These are phyloP conservation scores for Meloidogyne exigua DNA, from an alignment of 1,140 invertebrate species.

Conservation along the genomic window DNA sequence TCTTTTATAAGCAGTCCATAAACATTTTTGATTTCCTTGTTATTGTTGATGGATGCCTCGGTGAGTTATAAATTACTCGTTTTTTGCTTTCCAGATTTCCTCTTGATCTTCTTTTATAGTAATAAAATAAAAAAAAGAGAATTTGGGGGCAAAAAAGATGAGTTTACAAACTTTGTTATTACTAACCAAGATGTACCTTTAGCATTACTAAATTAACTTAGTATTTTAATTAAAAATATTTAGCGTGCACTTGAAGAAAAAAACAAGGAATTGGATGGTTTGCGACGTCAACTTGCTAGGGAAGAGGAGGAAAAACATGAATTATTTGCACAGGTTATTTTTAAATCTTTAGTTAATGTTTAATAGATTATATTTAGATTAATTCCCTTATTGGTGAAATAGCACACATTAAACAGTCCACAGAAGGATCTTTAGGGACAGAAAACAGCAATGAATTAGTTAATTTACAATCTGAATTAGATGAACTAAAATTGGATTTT, in stretches of 20 bases:
- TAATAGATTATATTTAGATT: slow-evolving; percentile 16
- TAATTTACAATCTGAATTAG: slow-evolving; percentile 4
- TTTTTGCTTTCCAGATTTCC: too few relatives aligned
- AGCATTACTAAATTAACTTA: background rate
- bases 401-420: background rate
- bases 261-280: slow-evolving; percentile 28
- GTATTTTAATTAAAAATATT: slow-evolving; percentile 2
- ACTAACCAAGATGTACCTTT: background rate
- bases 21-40: too few relatives aligned
- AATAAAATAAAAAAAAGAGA: too few relatives aligned
- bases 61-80: too few relatives aligned
- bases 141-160: too few relatives aligned
- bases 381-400: slow-evolving; percentile 33
- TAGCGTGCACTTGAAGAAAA: slow-evolving; percentile 23
- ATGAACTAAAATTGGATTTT: slow-evolving; percentile 26
- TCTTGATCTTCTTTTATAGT: too few relatives aligned
- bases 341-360: background rate
- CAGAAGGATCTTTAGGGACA: background rate
- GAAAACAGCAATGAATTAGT: slow-evolving; percentile 18
- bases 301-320: slow-evolving; percentile 37
- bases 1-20: too few relatives aligned
- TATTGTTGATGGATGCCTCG: too few relatives aligned
- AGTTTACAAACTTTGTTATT: background rate
- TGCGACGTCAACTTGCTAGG: slow-evolving; percentile 25
- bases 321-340: slow-evolving; percentile 29